phyloP scores from a whole-genome alignment of 2,797 vertebrate genomes.

The Siniperca obscura region DNA sequence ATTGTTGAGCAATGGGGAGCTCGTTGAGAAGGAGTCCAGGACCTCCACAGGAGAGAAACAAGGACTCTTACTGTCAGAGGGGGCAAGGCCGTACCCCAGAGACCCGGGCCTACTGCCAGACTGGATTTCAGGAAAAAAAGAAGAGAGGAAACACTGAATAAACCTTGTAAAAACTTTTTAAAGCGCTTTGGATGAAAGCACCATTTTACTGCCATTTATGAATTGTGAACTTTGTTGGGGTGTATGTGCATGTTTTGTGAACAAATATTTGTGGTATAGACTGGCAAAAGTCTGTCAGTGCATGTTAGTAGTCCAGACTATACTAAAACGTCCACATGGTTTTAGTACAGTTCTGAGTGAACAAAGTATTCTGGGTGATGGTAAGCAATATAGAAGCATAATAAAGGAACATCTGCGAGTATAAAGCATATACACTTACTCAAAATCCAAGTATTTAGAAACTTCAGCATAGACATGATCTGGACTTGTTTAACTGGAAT shows the following conservation, averaged over 20 bases:
- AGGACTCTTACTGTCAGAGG: slow-evolving; percentile 74
- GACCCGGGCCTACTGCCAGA: slow-evolving; percentile 64
- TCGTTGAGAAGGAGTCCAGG: slow-evolving; percentile 59
- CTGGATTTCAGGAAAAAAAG: slow-evolving; percentile 53
- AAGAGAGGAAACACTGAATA: slow-evolving; percentile 63
- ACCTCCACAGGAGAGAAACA: slow-evolving; percentile 77
- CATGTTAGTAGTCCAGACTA: neutral
- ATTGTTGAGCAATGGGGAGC: slow-evolving; percentile 69
- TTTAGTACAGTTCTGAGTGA: neutral
- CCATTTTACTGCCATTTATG: too few relatives aligned
- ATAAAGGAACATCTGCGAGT: neutral
- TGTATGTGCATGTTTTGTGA: slow-evolving; percentile 51
- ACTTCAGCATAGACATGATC: neutral
- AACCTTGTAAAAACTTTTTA: too few relatives aligned
- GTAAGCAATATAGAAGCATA: neutral
- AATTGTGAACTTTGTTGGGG: slow-evolving; percentile 52
- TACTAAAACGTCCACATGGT: neutral
- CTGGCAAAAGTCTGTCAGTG: slow-evolving; percentile 10
- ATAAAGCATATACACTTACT: neutral
- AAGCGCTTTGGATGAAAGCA: too few relatives aligned
- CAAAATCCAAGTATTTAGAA: neutral
- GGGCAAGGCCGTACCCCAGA: slow-evolving; percentile 48
- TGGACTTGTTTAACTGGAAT: neutral
- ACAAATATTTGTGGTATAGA: slow-evolving; percentile 48
- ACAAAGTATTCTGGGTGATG: neutral